A percentile compares a stretch with the other conserved stretches of the same genome.
phyloP scores from a whole-genome alignment of 2,113 vertebrate species.

The Gnathonemus longibarbis region DNA sequence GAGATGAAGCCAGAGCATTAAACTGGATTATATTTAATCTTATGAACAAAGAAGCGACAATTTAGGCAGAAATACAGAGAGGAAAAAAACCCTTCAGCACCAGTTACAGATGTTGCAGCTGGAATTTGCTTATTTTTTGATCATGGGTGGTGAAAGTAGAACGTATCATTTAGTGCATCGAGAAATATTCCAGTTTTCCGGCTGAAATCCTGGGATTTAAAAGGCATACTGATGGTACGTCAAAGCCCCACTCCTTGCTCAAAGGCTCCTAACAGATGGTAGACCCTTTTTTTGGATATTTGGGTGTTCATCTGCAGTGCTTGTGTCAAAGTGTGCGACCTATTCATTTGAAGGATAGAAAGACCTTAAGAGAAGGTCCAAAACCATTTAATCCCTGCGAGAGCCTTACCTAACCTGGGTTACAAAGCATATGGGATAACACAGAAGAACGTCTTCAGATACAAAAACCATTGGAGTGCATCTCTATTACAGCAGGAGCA shows the following conservation, averaged over 20 bases:
- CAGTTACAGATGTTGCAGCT: not conserved
- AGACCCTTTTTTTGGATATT: not conserved
- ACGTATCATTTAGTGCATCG: not conserved
- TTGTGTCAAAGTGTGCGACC: not conserved
- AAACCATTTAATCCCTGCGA: not conserved
- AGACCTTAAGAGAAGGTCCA: not conserved
- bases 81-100: not conserved
- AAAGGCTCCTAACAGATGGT: not conserved
- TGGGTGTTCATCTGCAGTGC: not conserved
- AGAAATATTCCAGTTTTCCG: not conserved
- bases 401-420: not conserved
- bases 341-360: not conserved
- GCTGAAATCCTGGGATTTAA: not conserved
- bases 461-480: not conserved
- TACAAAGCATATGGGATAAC: not conserved
- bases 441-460: not conserved
- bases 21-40: conserved; percentile 1
- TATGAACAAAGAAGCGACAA: not conserved
- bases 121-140: not conserved
- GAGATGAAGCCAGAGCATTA: not conserved
- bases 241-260: not conserved
- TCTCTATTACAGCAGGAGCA: not conserved
- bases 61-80: not conserved
- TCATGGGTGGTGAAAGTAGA: not conserved
- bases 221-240: not conserved